phyloP scores from a whole-genome alignment of 2,888 invertebrate species.

The Harpalus rufipes region DNA sequence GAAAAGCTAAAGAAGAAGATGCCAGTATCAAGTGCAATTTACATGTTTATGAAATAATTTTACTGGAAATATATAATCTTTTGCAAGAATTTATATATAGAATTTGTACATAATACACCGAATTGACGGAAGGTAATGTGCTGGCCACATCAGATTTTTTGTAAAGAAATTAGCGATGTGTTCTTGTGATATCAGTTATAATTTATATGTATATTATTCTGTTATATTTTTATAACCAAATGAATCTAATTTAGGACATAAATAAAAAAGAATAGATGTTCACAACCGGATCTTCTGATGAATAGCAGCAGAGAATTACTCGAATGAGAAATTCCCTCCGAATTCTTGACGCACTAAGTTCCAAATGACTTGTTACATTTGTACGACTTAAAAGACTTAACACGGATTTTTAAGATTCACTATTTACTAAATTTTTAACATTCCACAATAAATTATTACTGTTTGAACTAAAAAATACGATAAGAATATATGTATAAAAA shows the following conservation, averaged over 20 bases:
- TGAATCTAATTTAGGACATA: neutral
- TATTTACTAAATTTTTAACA: neutral
- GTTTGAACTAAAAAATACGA: too few relatives aligned
- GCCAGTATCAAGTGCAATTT: too few relatives aligned
- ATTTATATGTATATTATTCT: neutral
- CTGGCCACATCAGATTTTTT: too few relatives aligned
- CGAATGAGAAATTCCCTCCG: constrained; percentile 14
- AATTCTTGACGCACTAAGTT: constrained; percentile 3
- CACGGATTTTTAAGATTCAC: constrained; percentile 4
- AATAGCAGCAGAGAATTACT: constrained; percentile 1
- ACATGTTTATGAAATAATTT: too few relatives aligned
- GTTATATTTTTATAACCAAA: neutral
- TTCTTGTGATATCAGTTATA: neutral
- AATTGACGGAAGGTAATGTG: too few relatives aligned
- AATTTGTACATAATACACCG: too few relatives aligned
- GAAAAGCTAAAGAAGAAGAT: too few relatives aligned
- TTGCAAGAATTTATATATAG: too few relatives aligned
- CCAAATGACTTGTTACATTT: constrained; percentile 46
- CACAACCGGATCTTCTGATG: constrained; percentile 14
- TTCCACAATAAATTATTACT: neutral
- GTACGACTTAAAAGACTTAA: constrained; percentile 7
- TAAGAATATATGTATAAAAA: too few relatives aligned
- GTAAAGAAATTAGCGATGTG: neutral
- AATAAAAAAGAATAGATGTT: neutral
- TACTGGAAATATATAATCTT: too few relatives aligned